Base-by-base conservation (phyloP, 2,113 vertebrate genomes). In the Aix galericulata region DNA sequence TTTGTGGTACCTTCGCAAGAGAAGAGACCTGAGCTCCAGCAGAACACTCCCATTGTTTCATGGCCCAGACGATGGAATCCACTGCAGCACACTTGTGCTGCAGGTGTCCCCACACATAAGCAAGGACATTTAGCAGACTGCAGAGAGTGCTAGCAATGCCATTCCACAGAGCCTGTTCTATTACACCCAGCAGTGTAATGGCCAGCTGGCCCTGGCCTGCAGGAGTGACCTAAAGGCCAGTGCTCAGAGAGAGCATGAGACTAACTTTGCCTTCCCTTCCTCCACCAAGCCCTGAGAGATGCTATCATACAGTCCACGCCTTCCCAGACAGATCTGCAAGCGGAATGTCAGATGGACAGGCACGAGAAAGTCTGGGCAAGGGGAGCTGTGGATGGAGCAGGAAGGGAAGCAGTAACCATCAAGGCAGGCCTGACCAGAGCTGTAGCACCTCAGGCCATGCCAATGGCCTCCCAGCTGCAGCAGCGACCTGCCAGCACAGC, bases 11-110 rank as follows among this genome's bases (percentile, higher is more conserved):
- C 36, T 89, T 31, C 29, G 29, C 29, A 26, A 5, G 53, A 59
- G 58, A 81, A 64, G 63, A 72, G 42, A 53, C 67, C 36, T 1
- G 6, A 38, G 73, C n/a, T 63, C 23, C 21, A 48, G 42, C n/a
- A 36, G 40, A 46, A 36, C 38, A 2, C 18, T 44, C 7, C 10
- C 20, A 50, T 31, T 23, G 8, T 7, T 34, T 17, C 1, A 3
- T 6, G 44, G 2, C 40, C 36, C 59, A 23, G 1, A 7, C 34
- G 8, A 17, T 3, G 29, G 60, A 31, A 9, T 16, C 21, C 12
- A 14, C 23, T 7, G 56, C 76, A 48, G 13, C 2, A 42, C 0
- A 0, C 6, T 27, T 0, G 5, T n/a, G 78, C 3, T 56, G 52
- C 3, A 3, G 3, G 6, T 26, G 52, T 34, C 77, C 62, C 46